Conservation (phyloP, 2,797 vertebrate genomes). For the Sphenodon punctatus region DNA sequence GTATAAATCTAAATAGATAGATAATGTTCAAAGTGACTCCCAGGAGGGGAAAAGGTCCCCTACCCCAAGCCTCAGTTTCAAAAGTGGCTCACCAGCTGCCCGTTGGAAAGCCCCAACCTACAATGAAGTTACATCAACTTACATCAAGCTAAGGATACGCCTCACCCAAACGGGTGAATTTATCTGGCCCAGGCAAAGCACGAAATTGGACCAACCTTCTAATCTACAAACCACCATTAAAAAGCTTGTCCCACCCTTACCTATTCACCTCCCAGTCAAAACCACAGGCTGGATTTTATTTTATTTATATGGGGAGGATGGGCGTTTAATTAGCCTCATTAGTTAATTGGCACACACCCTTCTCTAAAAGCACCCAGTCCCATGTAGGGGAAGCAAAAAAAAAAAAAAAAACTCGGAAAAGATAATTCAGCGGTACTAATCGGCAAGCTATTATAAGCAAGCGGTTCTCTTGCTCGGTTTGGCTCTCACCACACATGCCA, state of each 20-base stretch:
- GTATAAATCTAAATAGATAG: too few species aligned
- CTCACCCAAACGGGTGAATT: too few species aligned
- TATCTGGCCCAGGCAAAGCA: too few species aligned
- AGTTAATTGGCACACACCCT: background rate
- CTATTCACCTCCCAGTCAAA: background rate
- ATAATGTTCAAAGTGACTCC: too few species aligned
- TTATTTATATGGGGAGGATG: slow-evolving; percentile 10
- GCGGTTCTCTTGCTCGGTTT: background rate
- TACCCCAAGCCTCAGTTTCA: too few species aligned
- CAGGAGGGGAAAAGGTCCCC: too few species aligned
- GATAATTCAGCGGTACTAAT: background rate
- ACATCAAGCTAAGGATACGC: too few species aligned
- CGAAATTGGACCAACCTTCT: background rate
- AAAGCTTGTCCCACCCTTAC: background rate
- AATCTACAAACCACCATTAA: background rate
- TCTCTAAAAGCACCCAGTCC: background rate
- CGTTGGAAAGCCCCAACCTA: background rate
- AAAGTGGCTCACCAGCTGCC: background rate
- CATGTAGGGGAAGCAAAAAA: too few species aligned
- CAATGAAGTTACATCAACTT: too few species aligned
- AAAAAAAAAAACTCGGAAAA: too few species aligned
- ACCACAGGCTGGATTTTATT: background rate
- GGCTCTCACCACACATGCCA: background rate
- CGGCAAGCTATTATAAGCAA: background rate
- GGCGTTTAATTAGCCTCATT: background rate